Base-by-base conservation (phyloP, 1,140 invertebrate genomes). In the Drosophila malerkotliana region DNA sequence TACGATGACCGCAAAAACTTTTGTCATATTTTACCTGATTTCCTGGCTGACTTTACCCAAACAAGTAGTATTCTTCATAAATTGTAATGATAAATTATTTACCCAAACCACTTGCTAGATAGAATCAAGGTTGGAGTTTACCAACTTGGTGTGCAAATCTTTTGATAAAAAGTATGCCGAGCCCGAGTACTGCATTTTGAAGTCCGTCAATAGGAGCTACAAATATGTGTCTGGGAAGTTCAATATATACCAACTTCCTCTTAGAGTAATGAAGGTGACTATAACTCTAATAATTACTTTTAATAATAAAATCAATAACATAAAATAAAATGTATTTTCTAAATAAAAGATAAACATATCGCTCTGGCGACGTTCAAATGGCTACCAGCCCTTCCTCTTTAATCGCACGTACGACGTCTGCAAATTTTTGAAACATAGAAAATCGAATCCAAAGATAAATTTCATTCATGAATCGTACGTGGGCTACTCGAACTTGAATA, bases 361-460 rank as follows among this genome's bases (percentile, higher is more conserved):
- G 1, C 30, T 64, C 0, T 64, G 44, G 30, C 45, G 59, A 37
- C 21, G 24, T 21, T 59, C 9, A 3, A 59, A 28, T 30, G 61
- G 55, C 0, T 64, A 59, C 6, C 58, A 64, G 10, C 61, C 61
- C 2, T 64, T 64, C 21, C 24, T 64, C 1, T 59, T 47, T n/a
- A 64, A 64, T 6, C 2, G 59, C 1, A 48, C 61, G 12, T 10
- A 18, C 1, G 44, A 64, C 7, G 4, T 15, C n/a, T 58, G 61
- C 10, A 3, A 32, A 8, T 64, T 58, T 3, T 6, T 58, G 3
- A 24, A 12, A 9, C 45, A 58, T 28, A 28, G 6, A 7, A 64
- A 64, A 34, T 48, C 21, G 2, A 64, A 37, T 3, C 61, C 61
- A 0, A 41, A 58, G 1, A 7, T 15, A 4, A 64, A 59, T n/a